Conservation (phyloP, 1,140 invertebrate genomes). For the Trichonephila clavata region DNA sequence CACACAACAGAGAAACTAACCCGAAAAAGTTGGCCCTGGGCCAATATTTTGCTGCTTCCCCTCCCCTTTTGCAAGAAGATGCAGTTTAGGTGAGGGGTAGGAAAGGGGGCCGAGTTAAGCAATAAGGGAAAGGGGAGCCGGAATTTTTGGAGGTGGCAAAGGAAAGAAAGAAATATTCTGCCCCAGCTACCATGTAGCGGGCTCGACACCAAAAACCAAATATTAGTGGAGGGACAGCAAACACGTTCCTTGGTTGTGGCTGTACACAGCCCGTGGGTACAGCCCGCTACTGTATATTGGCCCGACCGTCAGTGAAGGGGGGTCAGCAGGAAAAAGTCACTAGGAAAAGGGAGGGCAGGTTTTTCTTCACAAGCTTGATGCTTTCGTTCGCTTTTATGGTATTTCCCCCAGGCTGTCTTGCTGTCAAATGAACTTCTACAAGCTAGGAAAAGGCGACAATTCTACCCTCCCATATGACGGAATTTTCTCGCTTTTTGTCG, state of each 20-base stretch:
- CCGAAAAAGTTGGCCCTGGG: conserved; percentile 69
- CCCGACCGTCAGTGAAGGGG: conserved; percentile 67
- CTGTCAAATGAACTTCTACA: conserved; percentile 72
- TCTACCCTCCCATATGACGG: not conserved
- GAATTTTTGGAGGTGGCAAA: conserved; percentile 61
- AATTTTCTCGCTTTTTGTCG: conserved; percentile 36
- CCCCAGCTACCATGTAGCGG: conserved; percentile 52
- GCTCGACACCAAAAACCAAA: conserved; percentile 76
- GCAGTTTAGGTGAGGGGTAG: not conserved
- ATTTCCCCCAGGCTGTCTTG: conserved; percentile 47
- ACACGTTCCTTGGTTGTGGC: conserved; percentile 76
- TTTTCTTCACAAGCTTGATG: conserved; percentile 68
- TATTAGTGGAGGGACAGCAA: conserved; percentile 75
- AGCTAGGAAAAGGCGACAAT: not conserved
- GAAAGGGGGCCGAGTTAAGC: conserved; percentile 57
- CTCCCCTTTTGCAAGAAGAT: not conserved
- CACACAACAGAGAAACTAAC: conserved; percentile 52
- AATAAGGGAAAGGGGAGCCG: conserved; percentile 66
- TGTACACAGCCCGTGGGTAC: conserved; percentile 75
- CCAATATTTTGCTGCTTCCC: conserved; percentile 58
- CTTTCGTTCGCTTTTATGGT: conserved; percentile 69
- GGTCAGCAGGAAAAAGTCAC: conserved; percentile 63
- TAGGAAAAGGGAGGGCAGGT: conserved; percentile 48
- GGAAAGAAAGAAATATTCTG: conserved; percentile 57
- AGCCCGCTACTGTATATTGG: conserved; percentile 68